Evolutionary conservation across 2,888 invertebrate species (phyloP), one percentile per base, ranked within the genome.

Genomic region (Gastracanthus pulcherrimus): DNA sequence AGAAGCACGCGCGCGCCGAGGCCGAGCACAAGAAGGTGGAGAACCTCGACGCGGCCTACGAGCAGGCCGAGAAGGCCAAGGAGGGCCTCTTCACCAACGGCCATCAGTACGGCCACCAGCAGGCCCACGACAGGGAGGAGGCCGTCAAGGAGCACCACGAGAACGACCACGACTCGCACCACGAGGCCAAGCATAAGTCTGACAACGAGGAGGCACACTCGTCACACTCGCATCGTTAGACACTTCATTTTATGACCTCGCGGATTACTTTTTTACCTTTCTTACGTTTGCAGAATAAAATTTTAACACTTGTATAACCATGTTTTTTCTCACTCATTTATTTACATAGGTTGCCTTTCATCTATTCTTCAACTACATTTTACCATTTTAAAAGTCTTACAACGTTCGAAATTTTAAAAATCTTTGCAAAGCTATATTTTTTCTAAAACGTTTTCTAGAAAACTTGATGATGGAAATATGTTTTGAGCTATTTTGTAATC

Each of bases 11-110:
- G 81, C 85, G 92, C 19, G 92, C 91, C 16, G 92, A 92, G 82
- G 94, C 93, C 3, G 92, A 91, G 0, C 92, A 86, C 55, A 87
- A 87, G 83, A 91, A 91, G 84, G 90, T 88, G 26, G 89, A 89
- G n/a, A 87, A 89, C 64, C 83, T 89, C 64, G 91, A 92, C 82
- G 87, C 93, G 51, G 92, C 93, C 55, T 92, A 91, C 70, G 90
- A 92, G 62, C 92, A 93, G 85, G 93, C 92, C 16, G 87, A 93
- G 38, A 91, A 90, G 36, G 93, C 92, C 0, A 92, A 93, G 84
- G 90, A 92, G 87, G 94, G 93, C 0, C 92, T 92, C 85, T 90
- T 92, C 70, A 93, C 93, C 79, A 92, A 92, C 86, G 94, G 94
- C 13, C 93, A 92, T 85, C 91, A 92, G 62, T 92, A 93, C 83